Conservation (phyloP, 2,113 vertebrate genomes). For the Euleptes europaea region DNA sequence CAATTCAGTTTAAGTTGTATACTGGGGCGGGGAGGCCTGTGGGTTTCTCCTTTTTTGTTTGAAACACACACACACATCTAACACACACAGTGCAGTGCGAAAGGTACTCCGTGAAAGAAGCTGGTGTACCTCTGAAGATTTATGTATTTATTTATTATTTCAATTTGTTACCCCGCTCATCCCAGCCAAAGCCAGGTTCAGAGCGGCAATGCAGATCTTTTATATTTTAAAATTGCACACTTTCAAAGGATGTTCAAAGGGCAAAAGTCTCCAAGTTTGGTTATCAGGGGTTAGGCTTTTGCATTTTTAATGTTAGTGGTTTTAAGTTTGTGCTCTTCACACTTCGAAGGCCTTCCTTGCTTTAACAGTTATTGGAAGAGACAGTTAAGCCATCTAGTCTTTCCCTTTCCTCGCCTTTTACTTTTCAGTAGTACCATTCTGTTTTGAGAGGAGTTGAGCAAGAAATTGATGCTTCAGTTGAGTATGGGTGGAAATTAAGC, state of each 20-base stretch:
- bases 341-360: not conserved
- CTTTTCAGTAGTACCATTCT: no score
- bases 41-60: not conserved
- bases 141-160: no score
- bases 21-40: not conserved
- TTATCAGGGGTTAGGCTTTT: not conserved
- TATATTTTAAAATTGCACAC: not conserved
- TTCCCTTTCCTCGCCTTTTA: no score
- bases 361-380: not conserved
- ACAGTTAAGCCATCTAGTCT: not conserved
- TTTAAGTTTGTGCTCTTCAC: not conserved
- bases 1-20: not conserved
- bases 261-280: not conserved
- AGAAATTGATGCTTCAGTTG: not conserved
- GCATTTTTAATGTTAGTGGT: not conserved
- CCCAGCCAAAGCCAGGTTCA: no score
- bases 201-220: no score
- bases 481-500: not conserved
- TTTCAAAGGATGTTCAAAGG: not conserved
- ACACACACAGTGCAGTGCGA: not conserved
- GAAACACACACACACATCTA: no score
- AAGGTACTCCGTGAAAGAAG: not conserved
- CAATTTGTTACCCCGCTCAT: no score
- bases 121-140: not conserved
- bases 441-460: not conserved